Evolutionary conservation across 2,113 vertebrate species (phyloP), one percentile per base, ranked within the genome.

Genomic region (Alligator mississippiensis): DNA sequence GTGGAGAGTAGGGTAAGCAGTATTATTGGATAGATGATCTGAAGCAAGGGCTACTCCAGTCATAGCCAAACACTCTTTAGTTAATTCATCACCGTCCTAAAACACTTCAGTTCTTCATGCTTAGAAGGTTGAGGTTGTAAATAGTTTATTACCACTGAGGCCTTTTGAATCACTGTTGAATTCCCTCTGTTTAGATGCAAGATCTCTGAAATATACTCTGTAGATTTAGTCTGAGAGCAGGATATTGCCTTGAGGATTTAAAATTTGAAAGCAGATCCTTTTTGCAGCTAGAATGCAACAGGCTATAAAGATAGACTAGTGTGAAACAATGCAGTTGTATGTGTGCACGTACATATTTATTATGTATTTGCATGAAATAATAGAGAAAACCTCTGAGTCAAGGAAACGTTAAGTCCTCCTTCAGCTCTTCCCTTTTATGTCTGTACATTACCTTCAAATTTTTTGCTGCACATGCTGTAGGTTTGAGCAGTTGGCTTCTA

Each of bases 111-210:
- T 88, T 66, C 85, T 61, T 82, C 97, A 89, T 28, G 89, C 93
- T 91, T 94, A 55, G 95, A 95, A 96, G 93, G 95, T 94, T 94
- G 77, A 92, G 80, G 89, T 94, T 93, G 95, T 96, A 96, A 95
- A 97, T 94, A 90, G 97, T 97, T 97, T 96, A 95, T 96, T 87
- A 94, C 94, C 82, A 74, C 77, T 21, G 79, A 95, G 95, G 91
- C 91, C 94, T 8, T 5, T 14, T 91, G 87, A 84, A 94, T 97
- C 88, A 95, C 90, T 64, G 86, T 3, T 93, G 90, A 94, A 47
- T 93, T 81, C 88, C 79, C 85, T 93, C 90, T 95, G 91, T 93
- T 95, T 96, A 95, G 91, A 80, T 95, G 90, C 92, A 68, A 24
- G 80, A 64, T 82, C 92, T 93, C 96, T 93, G 94, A 96, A 96